A percentile compares a stretch with the other conserved stretches of the same genome.
Conservation (phyloP, 2,888 invertebrate genomes). For the Lepetodrilus schrolli region DNA sequence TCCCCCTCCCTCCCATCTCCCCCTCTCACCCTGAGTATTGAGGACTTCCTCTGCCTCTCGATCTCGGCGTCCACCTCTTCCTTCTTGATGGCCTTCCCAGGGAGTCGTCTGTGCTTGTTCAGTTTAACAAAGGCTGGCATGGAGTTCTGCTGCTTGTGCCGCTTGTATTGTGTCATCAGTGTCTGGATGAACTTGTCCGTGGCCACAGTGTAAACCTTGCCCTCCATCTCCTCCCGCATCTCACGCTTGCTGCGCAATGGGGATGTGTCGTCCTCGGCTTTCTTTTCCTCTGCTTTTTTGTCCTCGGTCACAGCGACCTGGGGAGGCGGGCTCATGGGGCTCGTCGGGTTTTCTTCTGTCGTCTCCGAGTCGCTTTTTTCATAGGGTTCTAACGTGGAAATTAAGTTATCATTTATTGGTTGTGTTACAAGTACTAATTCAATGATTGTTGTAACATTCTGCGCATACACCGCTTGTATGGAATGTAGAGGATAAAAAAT, state of each 20-base stretch:
- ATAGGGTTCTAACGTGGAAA: no score
- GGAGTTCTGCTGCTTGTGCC: slow-evolving; percentile 77
- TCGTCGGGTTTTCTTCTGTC: background rate
- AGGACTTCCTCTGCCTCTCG: slow-evolving; percentile 86
- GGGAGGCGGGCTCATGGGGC: background rate
- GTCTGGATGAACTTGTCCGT: slow-evolving; percentile 75
- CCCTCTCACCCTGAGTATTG: slow-evolving; percentile 86
- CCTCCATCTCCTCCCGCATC: slow-evolving; percentile 63
- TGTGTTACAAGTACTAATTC: no score
- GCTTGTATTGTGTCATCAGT: slow-evolving; percentile 78
- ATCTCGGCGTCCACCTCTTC: slow-evolving; percentile 75
- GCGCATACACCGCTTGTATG: no score
- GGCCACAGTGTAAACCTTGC: slow-evolving; percentile 75
- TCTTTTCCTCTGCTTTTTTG: no score
- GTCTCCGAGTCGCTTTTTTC: no score
- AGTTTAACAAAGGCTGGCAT: slow-evolving; percentile 73
- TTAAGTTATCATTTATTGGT: no score
- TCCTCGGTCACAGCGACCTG: no score
- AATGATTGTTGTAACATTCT: no score
- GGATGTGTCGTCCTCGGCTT: slow-evolving; percentile 30
- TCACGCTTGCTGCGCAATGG: slow-evolving; percentile 58
- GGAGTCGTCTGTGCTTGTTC: slow-evolving; percentile 39
- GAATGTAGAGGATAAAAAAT: no score
- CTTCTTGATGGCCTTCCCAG: slow-evolving; percentile 28
- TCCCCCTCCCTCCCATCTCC: no score